Evolutionary conservation across 2,888 invertebrate genomes (phyloP), one percentile per base, ranked within the genome.

Genomic region (Nasonia oneida): DNA sequence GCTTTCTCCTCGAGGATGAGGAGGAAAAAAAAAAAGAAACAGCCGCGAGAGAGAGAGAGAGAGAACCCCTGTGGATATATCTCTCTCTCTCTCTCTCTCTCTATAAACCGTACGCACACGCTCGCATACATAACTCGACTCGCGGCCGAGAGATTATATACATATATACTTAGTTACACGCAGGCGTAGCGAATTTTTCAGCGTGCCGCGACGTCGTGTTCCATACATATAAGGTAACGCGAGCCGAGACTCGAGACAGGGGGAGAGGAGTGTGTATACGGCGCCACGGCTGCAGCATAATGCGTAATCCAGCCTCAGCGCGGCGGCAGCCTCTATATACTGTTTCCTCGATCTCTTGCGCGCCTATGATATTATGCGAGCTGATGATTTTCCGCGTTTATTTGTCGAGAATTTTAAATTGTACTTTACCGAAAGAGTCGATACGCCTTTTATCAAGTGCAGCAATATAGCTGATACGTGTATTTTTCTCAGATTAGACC

Each of bases 201-300:
- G 87, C 89, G 86, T 89, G 78, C 37, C 75, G 86, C 88, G 88
- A 76, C 87, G 61, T 87, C 87, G 88, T 90, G 90, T 91, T 91
- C 91, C 91, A 90, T 90, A 91, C 90, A 91, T 87, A 87, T 87
- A 87, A 91, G 92, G 92, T 90, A 90, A 90, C 90, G 88, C 73
- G 87, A 79, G 84, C 82, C 89, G 73, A 42, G 61, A 50, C 47
- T 70, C 67, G 80, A 73, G 73, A 83, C 29, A 47, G 42, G n/a
- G 42, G n/a, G 42, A 39, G 73, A 23, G 23, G 67, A n/a, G 61
- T 67, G 33, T 42, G 12, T 37, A 12, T 37, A 12, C 74, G 80
- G 79, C 75, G 84, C 81, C 89, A 85, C 88, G 88, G 87, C 88
- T 87, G 88, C 87, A 88, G 89, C 90, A 89, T 5, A 37, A 88